Conservation (phyloP, 92 coral and sea anemone genomes). For the Umimayanthus chanpuru region DNA sequence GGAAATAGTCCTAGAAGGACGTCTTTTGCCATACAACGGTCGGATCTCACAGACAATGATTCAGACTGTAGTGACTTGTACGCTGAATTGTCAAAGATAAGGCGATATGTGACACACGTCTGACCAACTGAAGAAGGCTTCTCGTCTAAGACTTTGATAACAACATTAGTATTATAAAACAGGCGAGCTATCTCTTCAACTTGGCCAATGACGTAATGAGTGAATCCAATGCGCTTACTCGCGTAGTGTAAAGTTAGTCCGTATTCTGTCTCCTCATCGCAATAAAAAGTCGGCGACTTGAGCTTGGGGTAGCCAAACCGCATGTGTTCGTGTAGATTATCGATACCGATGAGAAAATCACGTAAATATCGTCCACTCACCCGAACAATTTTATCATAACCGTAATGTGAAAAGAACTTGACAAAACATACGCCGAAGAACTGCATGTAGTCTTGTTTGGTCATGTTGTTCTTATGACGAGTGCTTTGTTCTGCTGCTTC, state of each 20-base stretch:
- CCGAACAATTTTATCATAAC: conserved; percentile 83
- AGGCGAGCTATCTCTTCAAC: conserved; percentile 69
- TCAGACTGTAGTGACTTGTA: conserved; percentile 60
- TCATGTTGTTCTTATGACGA: conserved; percentile 67
- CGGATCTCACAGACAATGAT: conserved; percentile 23
- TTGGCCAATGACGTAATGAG: conserved; percentile 82
- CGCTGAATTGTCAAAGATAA: conserved; percentile 67
- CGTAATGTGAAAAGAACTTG: conserved; percentile 78
- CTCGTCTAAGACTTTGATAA: conserved; percentile 60
- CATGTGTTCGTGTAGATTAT: conserved; percentile 86
- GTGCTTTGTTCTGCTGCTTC: conserved; percentile 58
- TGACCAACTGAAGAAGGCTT: neutral
- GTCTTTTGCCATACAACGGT: conserved; percentile 49
- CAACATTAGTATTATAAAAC: conserved; percentile 66
- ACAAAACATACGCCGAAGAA: conserved; percentile 82
- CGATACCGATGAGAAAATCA: conserved; percentile 83
- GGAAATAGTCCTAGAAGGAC: conserved; percentile 72
- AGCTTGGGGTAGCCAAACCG: conserved; percentile 87
- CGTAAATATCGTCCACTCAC: conserved; percentile 85
- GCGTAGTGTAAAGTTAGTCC: conserved; percentile 77
- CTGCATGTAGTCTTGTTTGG: conserved; percentile 77
- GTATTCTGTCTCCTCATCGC: conserved; percentile 74
- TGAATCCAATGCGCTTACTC: conserved; percentile 74
- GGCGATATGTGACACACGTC: conserved; percentile 59
- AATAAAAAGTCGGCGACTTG: conserved; percentile 82